phyloP scores from a whole-genome alignment of 1,140 invertebrate genomes.

The Campoletis sonorensis region DNA sequence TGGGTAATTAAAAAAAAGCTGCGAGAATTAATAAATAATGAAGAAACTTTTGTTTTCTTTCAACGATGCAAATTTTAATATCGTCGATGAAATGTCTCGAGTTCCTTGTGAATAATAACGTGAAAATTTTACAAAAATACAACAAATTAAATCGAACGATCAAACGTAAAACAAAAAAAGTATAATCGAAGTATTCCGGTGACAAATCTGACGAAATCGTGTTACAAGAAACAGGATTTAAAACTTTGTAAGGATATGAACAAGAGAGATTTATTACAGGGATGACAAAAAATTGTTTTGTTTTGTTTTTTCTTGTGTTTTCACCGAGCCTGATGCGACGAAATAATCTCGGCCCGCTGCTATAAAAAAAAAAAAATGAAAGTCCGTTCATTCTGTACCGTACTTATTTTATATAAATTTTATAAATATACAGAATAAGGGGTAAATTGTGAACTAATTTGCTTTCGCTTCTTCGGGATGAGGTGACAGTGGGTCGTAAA shows the following conservation, averaged over 20 bases:
- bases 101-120: too few species aligned
- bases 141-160: too few species aligned
- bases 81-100: too few species aligned
- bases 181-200: too few species aligned
- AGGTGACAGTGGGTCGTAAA: constrained; percentile 35
- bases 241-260: constrained; percentile 15
- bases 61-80: too few species aligned
- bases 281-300: background rate
- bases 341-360: background rate
- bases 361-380: constrained; percentile 35
- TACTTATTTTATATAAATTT: constrained; percentile 60
- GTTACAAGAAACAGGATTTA: background rate
- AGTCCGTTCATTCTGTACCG: constrained; percentile 52
- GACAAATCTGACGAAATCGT: too few species aligned
- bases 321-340: constrained; percentile 37
- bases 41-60: too few species aligned
- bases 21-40: background rate
- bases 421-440: constrained; percentile 54
- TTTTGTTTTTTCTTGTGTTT: background rate
- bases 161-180: too few species aligned
- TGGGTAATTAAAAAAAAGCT: background rate
- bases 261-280: background rate
- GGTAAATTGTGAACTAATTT: constrained; percentile 48
- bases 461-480: constrained; percentile 29
- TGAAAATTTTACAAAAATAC: too few species aligned